Evolutionary conservation across 2,113 vertebrate species (phyloP), one percentile per base, ranked within the genome.

Genomic region (Zapornia atra): DNA sequence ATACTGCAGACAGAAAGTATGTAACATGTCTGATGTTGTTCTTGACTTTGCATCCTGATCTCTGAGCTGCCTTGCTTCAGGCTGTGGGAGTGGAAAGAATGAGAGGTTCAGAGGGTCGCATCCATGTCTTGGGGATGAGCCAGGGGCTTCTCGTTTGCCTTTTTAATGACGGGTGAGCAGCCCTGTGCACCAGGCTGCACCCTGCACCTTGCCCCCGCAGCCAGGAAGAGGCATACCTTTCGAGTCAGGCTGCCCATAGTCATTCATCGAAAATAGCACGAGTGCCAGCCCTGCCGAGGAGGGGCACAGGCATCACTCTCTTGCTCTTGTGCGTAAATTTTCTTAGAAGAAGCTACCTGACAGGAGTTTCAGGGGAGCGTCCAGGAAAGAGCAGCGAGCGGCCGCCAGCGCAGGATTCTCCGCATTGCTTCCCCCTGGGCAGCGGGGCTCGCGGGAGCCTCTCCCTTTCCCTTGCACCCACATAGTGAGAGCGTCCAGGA

Each of bases 1-100:
- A 6, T 25, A 4, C n/a, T 50, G 61, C 59, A 77, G 25, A 21
- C 29, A 0, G 1, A 77, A 46, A 3, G 7, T 8, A 68, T 0
- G 3, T 38, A 48, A 38, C 0, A 0, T 46, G 36, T 22, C 24
- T 84, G 42, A 20, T 48, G 42, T 33, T 76, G 24, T 13, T 69
- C 78, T 33, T 60, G 40, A 31, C 38, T 65, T 82, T 48, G 51
- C 25, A 59, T 63, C 29, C 50, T 44, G 36, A 72, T 31, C 38
- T 79, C 56, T 1, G 9, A 44, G 21, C 76, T 80, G 64, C 51
- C 77, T 44, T 82, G n/a, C 42, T 77, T 71, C 4, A 12, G 44
- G 59, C 59, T 15, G 3, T 0, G 1, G 51, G 17, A 86, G 40
- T 1, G 2, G 34, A 59, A 65, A 50, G 59, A 79, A n/a, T 28